These are phyloP conservation scores for Rhinoraja longicauda DNA, from an alignment of 2,797 vertebrate genomes.

Conservation along the genomic window DNA sequence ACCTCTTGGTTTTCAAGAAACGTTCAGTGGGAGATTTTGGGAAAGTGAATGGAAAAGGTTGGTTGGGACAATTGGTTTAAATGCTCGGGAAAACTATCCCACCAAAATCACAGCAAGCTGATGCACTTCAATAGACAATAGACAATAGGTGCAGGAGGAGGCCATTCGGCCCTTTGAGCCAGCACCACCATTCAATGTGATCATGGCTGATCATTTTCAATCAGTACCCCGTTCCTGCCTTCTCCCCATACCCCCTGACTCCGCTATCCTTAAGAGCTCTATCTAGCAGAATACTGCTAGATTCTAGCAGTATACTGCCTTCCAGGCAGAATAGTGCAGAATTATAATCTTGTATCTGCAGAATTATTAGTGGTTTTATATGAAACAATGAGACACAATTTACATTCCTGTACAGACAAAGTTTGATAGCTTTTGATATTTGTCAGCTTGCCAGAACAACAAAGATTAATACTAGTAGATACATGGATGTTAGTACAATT, in stretches of 20 bases:
- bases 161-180: no score
- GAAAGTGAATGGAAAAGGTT: not conserved
- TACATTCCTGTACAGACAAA: not conserved
- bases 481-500: slow-evolving; percentile 14
- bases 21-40: not conserved
- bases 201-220: no score
- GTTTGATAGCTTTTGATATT: not conserved
- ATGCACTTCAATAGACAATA: no score
- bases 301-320: no score
- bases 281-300: no score
- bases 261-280: no score
- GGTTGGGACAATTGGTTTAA: not conserved
- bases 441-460: not conserved
- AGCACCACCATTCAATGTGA: no score
- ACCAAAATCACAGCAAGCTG: not conserved
- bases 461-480: not conserved
- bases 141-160: no score
- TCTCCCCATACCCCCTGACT: no score
- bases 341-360: not conserved
- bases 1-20: not conserved
- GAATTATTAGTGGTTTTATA: not conserved
- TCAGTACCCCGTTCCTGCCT: no score
- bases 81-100: not conserved
- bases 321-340: not conserved
- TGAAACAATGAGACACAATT: not conserved